These are phyloP conservation scores for Serrognathus titanus DNA, from an alignment of 2,888 invertebrate genomes.

Conservation along the genomic window DNA sequence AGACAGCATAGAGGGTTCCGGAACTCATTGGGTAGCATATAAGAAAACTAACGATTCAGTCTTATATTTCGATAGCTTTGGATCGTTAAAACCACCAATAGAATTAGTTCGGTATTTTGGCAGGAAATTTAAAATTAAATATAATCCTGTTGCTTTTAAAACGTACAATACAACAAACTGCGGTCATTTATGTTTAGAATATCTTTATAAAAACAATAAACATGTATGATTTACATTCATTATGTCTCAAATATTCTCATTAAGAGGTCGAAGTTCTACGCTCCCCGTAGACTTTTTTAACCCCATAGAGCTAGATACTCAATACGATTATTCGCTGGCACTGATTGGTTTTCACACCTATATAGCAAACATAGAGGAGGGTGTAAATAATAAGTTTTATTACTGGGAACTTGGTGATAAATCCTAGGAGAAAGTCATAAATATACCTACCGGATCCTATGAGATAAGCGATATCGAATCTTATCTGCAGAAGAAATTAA, in stretches of 20 bases:
- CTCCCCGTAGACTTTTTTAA: constrained; percentile 30
- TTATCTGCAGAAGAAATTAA: constrained; percentile 15
- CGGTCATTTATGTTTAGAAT: constrained; percentile 35
- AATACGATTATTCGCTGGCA: constrained; percentile 31
- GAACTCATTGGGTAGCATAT: constrained; percentile 39
- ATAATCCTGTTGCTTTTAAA: constrained; percentile 34
- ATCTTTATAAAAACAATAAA: constrained; percentile 20
- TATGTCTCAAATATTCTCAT: constrained; percentile 32
- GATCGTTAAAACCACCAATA: constrained; percentile 33
- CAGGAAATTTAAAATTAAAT: constrained; percentile 17
- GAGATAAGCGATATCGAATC: constrained; percentile 35
- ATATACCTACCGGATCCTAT: constrained; percentile 35
- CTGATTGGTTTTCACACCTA: constrained; percentile 35
- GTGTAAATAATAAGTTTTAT: constrained; percentile 36
- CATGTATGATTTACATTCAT: constrained; percentile 9
- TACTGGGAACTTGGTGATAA: constrained; percentile 9
- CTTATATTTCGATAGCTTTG: constrained; percentile 40
- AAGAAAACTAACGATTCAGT: constrained; percentile 29
- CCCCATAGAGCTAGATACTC: constrained; percentile 28
- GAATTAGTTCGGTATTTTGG: constrained; percentile 34
- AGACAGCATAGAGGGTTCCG: constrained; percentile 25
- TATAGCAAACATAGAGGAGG: constrained; percentile 38
- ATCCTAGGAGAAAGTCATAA: constrained; percentile 7
- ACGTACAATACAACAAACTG: constrained; percentile 31
- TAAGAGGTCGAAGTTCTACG: constrained; percentile 28